Conservation (phyloP, 2,797 vertebrate species). For the Onychomys torridus region DNA sequence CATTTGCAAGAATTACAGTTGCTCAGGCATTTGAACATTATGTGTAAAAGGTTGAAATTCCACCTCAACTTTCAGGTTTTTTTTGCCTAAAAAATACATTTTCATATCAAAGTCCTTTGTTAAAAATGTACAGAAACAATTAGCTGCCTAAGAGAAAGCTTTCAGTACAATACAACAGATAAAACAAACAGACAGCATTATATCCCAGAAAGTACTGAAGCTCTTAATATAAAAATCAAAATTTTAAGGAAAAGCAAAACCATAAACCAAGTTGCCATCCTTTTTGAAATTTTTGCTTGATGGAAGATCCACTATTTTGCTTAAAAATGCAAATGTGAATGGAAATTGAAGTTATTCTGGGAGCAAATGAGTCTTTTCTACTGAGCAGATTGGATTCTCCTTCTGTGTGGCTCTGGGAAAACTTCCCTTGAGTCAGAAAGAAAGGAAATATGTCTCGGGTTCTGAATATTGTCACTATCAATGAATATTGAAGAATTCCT, state of each 20-base stretch:
- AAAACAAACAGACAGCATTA: conserved; percentile 49
- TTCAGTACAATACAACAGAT: conserved; percentile 61
- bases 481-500: conserved; percentile 83
- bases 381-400: conserved; percentile 83
- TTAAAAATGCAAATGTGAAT: conserved; percentile 80
- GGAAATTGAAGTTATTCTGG: conserved; percentile 80
- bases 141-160: conserved; percentile 50
- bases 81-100: conserved; percentile 51
- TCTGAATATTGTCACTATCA: conserved; percentile 81
- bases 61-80: conserved; percentile 58
- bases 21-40: conserved; percentile 71
- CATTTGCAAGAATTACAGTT: conserved; percentile 80
- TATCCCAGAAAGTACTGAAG: conserved; percentile 5
- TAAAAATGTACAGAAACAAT: conserved; percentile 65
- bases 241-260: conserved; percentile 69
- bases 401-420: conserved; percentile 80
- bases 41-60: conserved; percentile 56
- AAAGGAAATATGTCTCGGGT: conserved; percentile 80
- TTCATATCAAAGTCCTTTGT: conserved; percentile 61
- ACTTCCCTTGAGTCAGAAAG: conserved; percentile 78
- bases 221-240: conserved; percentile 65
- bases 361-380: conserved; percentile 77
- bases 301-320: conserved; percentile 77
- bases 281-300: conserved; percentile 67
- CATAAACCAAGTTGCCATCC: conserved; percentile 62